A percentile compares a stretch with the other conserved stretches of the same genome.
These are phyloP conservation scores for Brachyptera putata DNA, from an alignment of 2,888 invertebrate genomes.

Conservation along the genomic window DNA sequence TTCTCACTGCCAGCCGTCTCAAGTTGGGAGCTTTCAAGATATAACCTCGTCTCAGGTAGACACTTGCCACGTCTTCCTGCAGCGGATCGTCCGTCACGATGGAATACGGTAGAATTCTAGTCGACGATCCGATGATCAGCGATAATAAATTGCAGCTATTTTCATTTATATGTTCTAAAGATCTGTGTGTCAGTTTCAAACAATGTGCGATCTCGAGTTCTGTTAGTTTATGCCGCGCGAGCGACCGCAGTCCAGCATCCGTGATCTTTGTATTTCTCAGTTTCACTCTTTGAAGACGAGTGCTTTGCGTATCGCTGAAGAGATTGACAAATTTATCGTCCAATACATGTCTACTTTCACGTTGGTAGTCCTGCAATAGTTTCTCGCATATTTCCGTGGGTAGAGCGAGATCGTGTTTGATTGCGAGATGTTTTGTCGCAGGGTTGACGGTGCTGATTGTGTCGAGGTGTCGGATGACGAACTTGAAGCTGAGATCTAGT, in stretches of 20 bases:
- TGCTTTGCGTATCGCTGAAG: conserved; percentile 62
- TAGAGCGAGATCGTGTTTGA: conserved; percentile 59
- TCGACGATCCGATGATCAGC: conserved; percentile 65
- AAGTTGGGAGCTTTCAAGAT: conserved; percentile 58
- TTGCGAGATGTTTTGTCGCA: conserved; percentile 46
- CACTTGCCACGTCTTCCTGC: conserved; percentile 30
- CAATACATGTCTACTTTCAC: conserved; percentile 47
- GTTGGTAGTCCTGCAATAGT: conserved; percentile 57
- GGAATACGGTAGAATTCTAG: conserved; percentile 55
- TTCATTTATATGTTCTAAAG: conserved; percentile 63
- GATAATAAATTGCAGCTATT: conserved; percentile 65
- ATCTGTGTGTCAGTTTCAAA: conserved; percentile 57
- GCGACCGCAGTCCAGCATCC: conserved; percentile 62
- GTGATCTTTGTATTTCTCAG: conserved; percentile 68
- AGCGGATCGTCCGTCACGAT: conserved; percentile 34
- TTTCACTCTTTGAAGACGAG: conserved; percentile 64
- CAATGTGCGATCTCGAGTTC: conserved; percentile 75
- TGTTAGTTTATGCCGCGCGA: conserved; percentile 68
- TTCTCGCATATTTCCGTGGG: conserved; percentile 70
- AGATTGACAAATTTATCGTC: conserved; percentile 66
- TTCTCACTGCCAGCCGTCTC: conserved; percentile 48
- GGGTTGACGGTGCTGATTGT: conserved; percentile 54
- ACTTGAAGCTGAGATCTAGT: conserved; percentile 59
- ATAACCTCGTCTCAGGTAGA: conserved; percentile 47
- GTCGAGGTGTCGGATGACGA: conserved; percentile 58